A percentile compares a stretch with the other conserved stretches of the same genome.
These are phyloP conservation scores for Byasa hedistus DNA, from an alignment of 2,888 invertebrate species.

Conservation along the genomic window DNA sequence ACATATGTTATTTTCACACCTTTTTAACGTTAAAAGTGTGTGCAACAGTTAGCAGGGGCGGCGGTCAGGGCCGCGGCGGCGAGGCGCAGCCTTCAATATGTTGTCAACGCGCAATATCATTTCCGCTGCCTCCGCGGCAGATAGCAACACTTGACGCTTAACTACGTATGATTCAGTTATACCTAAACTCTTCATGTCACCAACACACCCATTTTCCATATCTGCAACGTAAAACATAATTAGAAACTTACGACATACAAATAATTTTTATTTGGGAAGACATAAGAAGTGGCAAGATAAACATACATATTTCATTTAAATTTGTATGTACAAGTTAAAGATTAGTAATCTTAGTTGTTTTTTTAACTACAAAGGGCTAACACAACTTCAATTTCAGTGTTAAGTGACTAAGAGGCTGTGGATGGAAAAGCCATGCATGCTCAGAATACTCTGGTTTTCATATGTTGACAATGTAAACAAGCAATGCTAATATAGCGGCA, in stretches of 20 bases:
- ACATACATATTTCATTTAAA: too few species aligned
- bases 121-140: constrained; percentile 98
- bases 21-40: background rate
- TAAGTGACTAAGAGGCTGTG: too few species aligned
- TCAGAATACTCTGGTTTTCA: too few species aligned
- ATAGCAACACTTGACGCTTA: constrained; percentile 95
- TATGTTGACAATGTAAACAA: too few species aligned
- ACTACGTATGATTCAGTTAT: constrained; percentile 98
- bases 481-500: too few species aligned
- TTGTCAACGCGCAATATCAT: constrained; percentile 99
- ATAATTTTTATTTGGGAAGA: background rate
- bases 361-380: too few species aligned
- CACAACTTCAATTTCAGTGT: too few species aligned
- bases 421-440: too few species aligned
- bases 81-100: constrained; percentile 95
- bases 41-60: constrained; percentile 84
- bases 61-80: constrained; percentile 91
- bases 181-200: constrained; percentile 94
- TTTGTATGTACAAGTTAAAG: too few species aligned
- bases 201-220: constrained; percentile 92
- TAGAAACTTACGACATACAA: background rate
- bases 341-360: too few species aligned
- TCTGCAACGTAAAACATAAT: constrained; percentile 71
- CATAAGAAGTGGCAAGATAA: background rate
- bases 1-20: background rate